These are phyloP conservation scores for Ariopsis seemanni DNA, from an alignment of 2,113 vertebrate species.

Conservation along the genomic window DNA sequence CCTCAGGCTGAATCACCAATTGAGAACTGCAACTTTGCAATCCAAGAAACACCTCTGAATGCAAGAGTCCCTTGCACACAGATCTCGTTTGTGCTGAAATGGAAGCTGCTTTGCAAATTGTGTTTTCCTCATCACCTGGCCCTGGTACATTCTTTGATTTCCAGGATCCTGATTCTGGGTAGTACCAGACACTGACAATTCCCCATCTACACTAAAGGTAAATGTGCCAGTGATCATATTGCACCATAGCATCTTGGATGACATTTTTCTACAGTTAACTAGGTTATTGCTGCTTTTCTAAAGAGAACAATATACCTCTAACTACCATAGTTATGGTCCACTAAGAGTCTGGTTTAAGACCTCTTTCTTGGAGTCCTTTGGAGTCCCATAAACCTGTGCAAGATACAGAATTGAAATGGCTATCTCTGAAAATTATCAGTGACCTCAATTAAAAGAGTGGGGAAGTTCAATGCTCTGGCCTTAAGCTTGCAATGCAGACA, in stretches of 20 bases:
- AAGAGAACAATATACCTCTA: neutral
- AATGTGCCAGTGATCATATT: neutral
- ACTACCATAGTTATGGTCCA: neutral
- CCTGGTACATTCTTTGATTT: neutral
- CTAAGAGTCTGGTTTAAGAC: neutral
- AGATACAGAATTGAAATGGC: neutral
- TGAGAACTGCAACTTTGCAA: neutral
- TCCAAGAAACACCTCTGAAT: neutral
- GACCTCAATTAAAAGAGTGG: neutral
- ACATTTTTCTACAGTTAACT: neutral
- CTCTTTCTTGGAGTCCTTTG: neutral
- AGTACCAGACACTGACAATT: neutral
- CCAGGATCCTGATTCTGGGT: neutral
- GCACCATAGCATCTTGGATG: neutral
- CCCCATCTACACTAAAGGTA: neutral
- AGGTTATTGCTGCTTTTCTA: neutral
- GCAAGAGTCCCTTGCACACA: neutral
- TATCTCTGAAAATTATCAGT: neutral
- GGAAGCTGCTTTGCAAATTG: neutral
- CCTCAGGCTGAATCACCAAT: neutral
- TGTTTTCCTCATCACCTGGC: neutral
- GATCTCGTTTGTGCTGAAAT: neutral
- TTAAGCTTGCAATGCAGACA: neutral
- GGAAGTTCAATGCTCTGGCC: neutral
- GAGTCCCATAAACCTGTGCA: neutral